These are phyloP conservation scores for Megathymus violae DNA, from an alignment of 1,140 invertebrate genomes.

Conservation along the genomic window DNA sequence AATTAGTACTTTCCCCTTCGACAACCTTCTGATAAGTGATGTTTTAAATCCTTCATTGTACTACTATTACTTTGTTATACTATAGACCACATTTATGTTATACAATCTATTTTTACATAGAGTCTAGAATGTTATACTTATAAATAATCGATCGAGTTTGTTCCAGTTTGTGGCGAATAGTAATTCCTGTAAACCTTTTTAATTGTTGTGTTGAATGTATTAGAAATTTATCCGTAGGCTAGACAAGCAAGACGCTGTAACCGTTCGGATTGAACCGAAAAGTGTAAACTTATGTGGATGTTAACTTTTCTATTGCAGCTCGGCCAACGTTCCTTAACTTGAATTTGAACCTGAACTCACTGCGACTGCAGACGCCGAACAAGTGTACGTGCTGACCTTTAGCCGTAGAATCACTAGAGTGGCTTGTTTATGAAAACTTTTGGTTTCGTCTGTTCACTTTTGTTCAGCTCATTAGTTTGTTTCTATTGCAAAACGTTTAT, in stretches of 20 bases:
- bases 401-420: slow-evolving; percentile 66
- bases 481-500: slow-evolving; percentile 21
- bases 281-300: slow-evolving; percentile 28
- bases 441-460: slow-evolving; percentile 51
- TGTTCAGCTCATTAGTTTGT: slow-evolving; percentile 40
- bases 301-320: slow-evolving; percentile 90
- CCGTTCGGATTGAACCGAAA: background rate
- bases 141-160: background rate
- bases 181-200: background rate
- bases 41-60: background rate
- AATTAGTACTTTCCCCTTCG: background rate
- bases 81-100: background rate
- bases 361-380: slow-evolving; percentile 93
- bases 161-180: slow-evolving; percentile 1
- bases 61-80: background rate
- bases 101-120: background rate
- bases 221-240: slow-evolving; percentile 1
- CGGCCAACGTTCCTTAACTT: slow-evolving; percentile 98
- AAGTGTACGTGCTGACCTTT: slow-evolving; percentile 87
- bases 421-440: slow-evolving; percentile 64
- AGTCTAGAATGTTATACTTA: background rate
- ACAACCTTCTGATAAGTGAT: background rate
- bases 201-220: slow-evolving; percentile 3
- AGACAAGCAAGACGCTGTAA: background rate
- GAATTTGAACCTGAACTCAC: slow-evolving; percentile 95